Evolutionary conservation across 2,113 vertebrate species (phyloP).

Genomic region (Gallinago paraguaiae): DNA sequence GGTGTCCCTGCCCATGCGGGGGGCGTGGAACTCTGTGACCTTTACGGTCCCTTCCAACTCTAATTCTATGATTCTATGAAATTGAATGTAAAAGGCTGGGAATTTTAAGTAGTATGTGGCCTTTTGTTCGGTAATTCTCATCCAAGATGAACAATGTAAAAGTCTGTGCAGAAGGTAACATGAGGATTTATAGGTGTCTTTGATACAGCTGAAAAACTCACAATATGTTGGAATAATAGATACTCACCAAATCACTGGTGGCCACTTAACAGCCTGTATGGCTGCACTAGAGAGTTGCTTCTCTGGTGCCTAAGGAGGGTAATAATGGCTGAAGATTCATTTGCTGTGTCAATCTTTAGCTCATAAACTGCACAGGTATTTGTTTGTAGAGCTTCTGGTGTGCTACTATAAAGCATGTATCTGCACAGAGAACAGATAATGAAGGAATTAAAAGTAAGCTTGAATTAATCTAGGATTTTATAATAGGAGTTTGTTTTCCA

Average conservation of each 20-base stretch:
- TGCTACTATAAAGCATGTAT: background rate
- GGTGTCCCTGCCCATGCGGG: too few relatives aligned
- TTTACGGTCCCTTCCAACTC: too few relatives aligned
- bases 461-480: background rate
- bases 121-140: background rate
- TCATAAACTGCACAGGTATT: background rate
- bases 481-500: background rate
- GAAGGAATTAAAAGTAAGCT: background rate
- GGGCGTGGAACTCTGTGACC: too few relatives aligned
- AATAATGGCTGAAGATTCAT: background rate
- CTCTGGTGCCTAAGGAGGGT: background rate
- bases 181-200: background rate
- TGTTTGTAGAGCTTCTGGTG: background rate
- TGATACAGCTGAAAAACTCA: background rate
- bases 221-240: background rate
- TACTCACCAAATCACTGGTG: background rate
- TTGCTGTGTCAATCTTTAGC: background rate
- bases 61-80: too few relatives aligned
- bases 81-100: background rate
- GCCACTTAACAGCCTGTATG: background rate
- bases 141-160: background rate
- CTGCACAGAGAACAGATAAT: background rate
- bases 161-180: background rate
- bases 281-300: background rate
- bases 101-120: background rate